Base-by-base conservation (phyloP, 2,888 invertebrate species). In the Thymelicus sylvestris region DNA sequence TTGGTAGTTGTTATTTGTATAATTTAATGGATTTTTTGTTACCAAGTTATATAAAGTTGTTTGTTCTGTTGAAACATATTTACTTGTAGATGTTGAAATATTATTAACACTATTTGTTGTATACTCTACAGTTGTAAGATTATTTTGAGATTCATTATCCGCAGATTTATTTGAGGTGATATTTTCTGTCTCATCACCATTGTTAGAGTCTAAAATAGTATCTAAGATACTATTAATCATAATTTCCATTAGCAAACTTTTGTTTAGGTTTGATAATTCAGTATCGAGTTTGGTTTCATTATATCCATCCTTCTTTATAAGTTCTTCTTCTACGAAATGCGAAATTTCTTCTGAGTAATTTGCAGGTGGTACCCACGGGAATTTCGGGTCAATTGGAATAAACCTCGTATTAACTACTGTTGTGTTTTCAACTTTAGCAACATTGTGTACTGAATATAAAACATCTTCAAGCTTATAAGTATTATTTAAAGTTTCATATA, bases 331-430 rank as follows among this genome's bases (percentile, higher is more conserved):
- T 7, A 88, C 84, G 66, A 83, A 78, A 60, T 83, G 76, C 70
- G 81, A 77, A 63, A 86, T 84, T 48, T 84, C 82, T 76, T 86
- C 79, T 0, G 85, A 81, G 48, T 87, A 84, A 67, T 87, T 88
- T 48, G 79, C 82, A 5, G 87, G 84, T n/a, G 84, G 83, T 12
- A 73, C 75, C 85, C 85, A 88, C 47, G 80, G 74, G n/a, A 79
- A 84, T 66, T 87, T 85, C 44, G 85, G 83, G 71, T 89, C 83
- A 38, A 69, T 73, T 63, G 57, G 64, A 52, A 64, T 63, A 7
- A 61, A 61, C 12, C 60, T 48, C 8, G 39, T 72, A n/a, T 71
- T 66, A 6, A 71, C 66, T 3, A 52, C 48, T 7, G 80, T 77
- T 31, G 75, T 73, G 15, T 74, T 75, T 60, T 74, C 77, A 13